phyloP scores from a whole-genome alignment of 2,113 vertebrate genomes.

The Oryzias celebensis region DNA sequence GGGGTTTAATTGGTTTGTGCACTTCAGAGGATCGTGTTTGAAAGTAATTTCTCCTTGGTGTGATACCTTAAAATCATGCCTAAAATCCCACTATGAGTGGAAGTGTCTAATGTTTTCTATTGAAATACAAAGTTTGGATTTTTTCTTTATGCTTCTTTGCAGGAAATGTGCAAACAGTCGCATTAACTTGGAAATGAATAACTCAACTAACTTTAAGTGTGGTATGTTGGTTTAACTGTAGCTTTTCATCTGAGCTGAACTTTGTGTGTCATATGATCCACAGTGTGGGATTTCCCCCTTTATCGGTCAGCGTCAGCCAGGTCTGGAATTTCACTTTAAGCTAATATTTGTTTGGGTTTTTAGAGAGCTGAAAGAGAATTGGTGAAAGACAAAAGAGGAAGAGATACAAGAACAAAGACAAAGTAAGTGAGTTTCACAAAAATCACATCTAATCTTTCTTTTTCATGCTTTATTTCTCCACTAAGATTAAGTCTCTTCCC shows the following conservation, averaged over 20 bases:
- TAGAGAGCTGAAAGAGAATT: slow-evolving; percentile 30
- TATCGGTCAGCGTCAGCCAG: slow-evolving; percentile 32
- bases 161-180: neutral
- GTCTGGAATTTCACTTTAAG: slow-evolving; percentile 55
- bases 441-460: neutral
- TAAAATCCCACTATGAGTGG: too few relatives aligned
- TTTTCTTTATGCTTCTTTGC: slow-evolving; percentile 23
- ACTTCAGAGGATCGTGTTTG: neutral
- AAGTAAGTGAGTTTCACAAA: slow-evolving; percentile 9
- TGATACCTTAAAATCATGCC: neutral
- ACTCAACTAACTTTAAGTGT: slow-evolving; percentile 31
- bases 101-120: slow-evolving; percentile 10
- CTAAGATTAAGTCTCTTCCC: neutral
- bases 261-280: slow-evolving; percentile 37
- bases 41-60: neutral
- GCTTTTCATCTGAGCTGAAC: slow-evolving; percentile 36
- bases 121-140: slow-evolving; percentile 25
- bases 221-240: slow-evolving; percentile 19
- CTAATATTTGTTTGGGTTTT: slow-evolving; percentile 64
- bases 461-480: slow-evolving; percentile 4
- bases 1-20: slow-evolving; percentile 1
- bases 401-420: slow-evolving; percentile 22
- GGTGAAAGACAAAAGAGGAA: slow-evolving; percentile 36
- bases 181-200: slow-evolving; percentile 27
- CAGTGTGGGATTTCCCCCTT: slow-evolving; percentile 63